Conservation (phyloP, 2,797 vertebrate species). For the Chromis chromis region DNA sequence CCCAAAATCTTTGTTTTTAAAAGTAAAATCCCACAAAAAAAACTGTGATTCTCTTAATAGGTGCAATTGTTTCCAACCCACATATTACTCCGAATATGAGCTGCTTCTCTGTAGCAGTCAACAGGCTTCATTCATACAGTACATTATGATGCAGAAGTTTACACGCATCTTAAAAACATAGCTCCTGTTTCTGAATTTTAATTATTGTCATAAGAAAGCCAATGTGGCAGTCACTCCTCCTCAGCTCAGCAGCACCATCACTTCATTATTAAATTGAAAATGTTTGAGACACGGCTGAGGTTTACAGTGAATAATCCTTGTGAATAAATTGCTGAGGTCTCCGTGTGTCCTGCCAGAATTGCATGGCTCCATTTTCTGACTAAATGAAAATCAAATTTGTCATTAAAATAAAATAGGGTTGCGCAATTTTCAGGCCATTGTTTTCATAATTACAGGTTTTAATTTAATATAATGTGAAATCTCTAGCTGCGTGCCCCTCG, state of each 20-base stretch:
- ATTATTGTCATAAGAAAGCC: neutral
- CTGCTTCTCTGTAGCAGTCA: neutral
- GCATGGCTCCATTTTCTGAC: conserved; percentile 31
- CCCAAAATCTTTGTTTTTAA: too few species aligned
- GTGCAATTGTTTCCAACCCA: too few species aligned
- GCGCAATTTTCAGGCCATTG: conserved; percentile 54
- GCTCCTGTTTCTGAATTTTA: neutral
- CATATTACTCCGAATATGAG: too few species aligned
- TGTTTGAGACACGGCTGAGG: neutral
- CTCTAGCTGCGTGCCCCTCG: conserved; percentile 54
- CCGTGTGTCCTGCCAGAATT: neutral
- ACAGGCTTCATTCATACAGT: neutral
- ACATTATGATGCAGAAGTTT: neutral
- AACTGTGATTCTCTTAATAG: too few species aligned
- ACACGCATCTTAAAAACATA: neutral
- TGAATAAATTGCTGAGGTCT: conserved; percentile 17
- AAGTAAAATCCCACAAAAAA: too few species aligned
- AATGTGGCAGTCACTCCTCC: neutral
- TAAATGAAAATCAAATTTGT: conserved; percentile 55
- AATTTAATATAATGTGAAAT: conserved; percentile 74
- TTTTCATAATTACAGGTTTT: conserved; percentile 74
- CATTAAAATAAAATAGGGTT: conserved; percentile 50
- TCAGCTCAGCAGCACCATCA: conserved; percentile 4
- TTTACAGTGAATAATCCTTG: conserved; percentile 2
- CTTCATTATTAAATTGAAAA: conserved; percentile 19